These are phyloP conservation scores for Dromius quadrimaculatus DNA, from an alignment of 2,888 invertebrate species.

Conservation along the genomic window DNA sequence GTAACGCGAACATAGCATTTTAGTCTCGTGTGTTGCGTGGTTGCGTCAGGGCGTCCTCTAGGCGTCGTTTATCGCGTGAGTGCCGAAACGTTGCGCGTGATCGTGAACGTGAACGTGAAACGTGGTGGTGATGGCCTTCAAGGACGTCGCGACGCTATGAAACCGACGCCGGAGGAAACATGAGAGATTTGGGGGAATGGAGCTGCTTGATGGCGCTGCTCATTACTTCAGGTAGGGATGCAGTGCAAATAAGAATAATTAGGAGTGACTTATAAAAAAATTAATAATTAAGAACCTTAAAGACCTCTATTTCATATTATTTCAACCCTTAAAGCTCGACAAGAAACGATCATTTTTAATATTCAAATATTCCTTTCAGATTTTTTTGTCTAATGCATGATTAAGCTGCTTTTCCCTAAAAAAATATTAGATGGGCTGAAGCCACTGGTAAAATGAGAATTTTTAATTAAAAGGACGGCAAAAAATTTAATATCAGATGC, in stretches of 20 bases:
- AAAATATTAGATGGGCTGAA: not conserved
- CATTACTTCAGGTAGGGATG: slow-evolving; percentile 21
- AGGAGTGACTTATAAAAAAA: too few relatives aligned
- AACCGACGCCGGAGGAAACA: not conserved
- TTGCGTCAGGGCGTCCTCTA: not conserved
- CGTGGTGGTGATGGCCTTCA: not conserved
- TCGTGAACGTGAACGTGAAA: slow-evolving; percentile 4
- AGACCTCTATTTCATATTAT: too few relatives aligned
- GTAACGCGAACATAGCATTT: not conserved
- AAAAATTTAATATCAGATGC: slow-evolving; percentile 28
- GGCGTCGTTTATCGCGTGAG: slow-evolving; percentile 1
- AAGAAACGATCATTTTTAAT: not conserved
- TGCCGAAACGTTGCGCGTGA: not conserved
- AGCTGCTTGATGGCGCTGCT: slow-evolving; percentile 5
- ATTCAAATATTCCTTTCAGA: not conserved
- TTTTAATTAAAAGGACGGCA: slow-evolving; percentile 28
- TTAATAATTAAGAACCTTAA: too few relatives aligned
- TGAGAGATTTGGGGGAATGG: slow-evolving; percentile 3
- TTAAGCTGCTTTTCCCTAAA: not conserved
- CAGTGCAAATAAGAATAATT: too few relatives aligned
- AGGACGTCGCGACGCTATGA: not conserved
- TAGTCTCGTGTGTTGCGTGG: slow-evolving; percentile 8
- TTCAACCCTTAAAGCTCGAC: too few relatives aligned
- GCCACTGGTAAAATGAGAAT: slow-evolving; percentile 21
- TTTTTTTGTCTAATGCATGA: not conserved